These are phyloP conservation scores for Hypena proboscidalis DNA, from an alignment of 2,888 invertebrate genomes.

Conservation along the genomic window DNA sequence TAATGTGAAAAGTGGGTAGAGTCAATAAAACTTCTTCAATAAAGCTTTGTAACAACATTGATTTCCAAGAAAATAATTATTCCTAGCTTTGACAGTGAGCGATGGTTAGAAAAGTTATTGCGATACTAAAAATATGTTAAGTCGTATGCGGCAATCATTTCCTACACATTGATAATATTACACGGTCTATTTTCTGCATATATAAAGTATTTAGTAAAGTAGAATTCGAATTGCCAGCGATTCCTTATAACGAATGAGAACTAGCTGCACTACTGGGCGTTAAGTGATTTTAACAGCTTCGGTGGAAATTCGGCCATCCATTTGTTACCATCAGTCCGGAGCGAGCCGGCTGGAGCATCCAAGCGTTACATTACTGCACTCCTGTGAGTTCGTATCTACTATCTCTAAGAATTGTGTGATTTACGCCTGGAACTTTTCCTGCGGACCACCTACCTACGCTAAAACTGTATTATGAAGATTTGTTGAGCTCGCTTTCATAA, in stretches of 20 bases:
- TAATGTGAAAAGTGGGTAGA: too few species aligned
- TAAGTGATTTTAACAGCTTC: constrained; percentile 50
- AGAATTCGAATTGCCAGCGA: too few species aligned
- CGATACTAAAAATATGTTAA: too few species aligned
- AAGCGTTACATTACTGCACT: constrained; percentile 59
- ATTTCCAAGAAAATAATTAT: too few species aligned
- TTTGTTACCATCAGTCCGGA: constrained; percentile 65
- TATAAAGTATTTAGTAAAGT: too few species aligned
- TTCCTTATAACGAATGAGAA: constrained; percentile 9
- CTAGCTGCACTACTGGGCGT: constrained; percentile 17
- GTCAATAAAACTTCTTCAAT: too few species aligned
- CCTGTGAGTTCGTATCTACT: constrained; percentile 65
- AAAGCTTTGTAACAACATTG: too few species aligned
- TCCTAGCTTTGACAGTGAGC: too few species aligned
- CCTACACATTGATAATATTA: too few species aligned
- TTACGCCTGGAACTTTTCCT: constrained; percentile 58
- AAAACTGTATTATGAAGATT: constrained; percentile 54
- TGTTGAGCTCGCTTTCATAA: constrained; percentile 44
- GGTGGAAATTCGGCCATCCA: constrained; percentile 55
- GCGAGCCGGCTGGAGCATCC: constrained; percentile 34
- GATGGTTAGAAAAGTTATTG: too few species aligned
- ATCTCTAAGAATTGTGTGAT: constrained; percentile 61
- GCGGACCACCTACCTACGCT: constrained; percentile 21
- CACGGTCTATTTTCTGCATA: too few species aligned
- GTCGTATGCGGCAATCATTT: too few species aligned